Base-by-base conservation (phyloP, 2,113 vertebrate species). In the Uria lomvia region DNA sequence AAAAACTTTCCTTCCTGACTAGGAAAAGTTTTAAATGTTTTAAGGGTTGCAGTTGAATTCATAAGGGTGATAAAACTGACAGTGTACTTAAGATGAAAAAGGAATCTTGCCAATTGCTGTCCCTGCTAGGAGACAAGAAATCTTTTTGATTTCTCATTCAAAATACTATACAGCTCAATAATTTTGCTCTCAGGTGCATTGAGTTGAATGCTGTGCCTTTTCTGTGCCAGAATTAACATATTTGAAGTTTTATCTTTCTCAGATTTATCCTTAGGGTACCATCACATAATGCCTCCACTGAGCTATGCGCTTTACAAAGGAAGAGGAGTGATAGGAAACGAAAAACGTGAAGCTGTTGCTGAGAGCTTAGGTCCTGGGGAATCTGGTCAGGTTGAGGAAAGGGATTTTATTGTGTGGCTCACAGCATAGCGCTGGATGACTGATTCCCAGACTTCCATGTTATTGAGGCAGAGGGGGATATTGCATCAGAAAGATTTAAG, bases 121-220 rank as follows among this genome's bases (percentile, higher is more conserved):
- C 60, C 73, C 30, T 94, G 58, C 36, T 91, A 85, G 32, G 73
- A 94, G 73, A 92, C 22, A 53, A 71, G 68, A 94, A 89, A 82
- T 87, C 49, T 90, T 91, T 95, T 94, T 87, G 71, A 87, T 94
- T 92, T 94, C 76, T 81, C 58, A 50, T 92, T 96, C 77, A 85
- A 94, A 89, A 91, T 78, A 81, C 52, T 53, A 22, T 55, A 19
- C 68, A 89, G 38, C 80, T 92, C 60, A 84, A 59, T 86, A 89
- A 75, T 82, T 91, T 89, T 91, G 7, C 52, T 94, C 84, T 89
- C 11, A 13, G 66, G 60, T 72, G 52, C 20, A 75, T 75, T 85
- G 49, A 78, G 45, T 90, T 75, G 71, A 79, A 94, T 2, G 4
- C 30, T 53, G 9, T 50, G 78, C 8, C 10, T 95, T 84, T 94